These are phyloP conservation scores for Oryzias celebensis DNA, from an alignment of 2,113 vertebrate genomes.

Conservation along the genomic window DNA sequence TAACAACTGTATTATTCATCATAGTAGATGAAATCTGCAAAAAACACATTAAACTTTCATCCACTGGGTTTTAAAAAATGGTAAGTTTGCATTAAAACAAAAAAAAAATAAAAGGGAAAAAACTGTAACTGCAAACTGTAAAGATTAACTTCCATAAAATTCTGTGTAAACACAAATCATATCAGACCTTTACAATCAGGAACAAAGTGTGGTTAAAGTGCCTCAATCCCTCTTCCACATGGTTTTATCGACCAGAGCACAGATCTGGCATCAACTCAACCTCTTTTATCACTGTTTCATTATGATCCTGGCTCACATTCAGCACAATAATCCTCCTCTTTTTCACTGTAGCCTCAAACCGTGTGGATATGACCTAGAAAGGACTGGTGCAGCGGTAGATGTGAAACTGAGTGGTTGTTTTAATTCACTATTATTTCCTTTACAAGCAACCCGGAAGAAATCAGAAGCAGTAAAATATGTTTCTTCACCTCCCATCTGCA, in stretches of 20 bases:
- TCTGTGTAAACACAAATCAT: not conserved
- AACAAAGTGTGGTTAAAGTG: conserved; percentile 8
- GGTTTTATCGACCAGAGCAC: conserved; percentile 16
- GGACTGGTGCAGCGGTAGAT: not conserved
- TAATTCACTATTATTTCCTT: too few species aligned
- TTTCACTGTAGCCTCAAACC: conserved; percentile 20
- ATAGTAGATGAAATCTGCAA: too few species aligned
- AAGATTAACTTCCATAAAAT: conserved; percentile 1
- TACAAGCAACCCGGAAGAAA: too few species aligned
- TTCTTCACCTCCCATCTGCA: too few species aligned
- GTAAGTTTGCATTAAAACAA: too few species aligned
- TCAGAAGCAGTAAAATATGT: too few species aligned
- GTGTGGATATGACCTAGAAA: conserved; percentile 17
- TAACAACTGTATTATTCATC: too few species aligned
- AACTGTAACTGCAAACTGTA: conserved; percentile 4
- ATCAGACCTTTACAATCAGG: conserved; percentile 12
- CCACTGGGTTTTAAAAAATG: too few species aligned
- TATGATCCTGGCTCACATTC: conserved; percentile 20
- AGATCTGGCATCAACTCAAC: conserved; percentile 26
- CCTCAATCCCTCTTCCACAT: not conserved
- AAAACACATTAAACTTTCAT: too few species aligned
- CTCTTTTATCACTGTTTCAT: conserved; percentile 18
- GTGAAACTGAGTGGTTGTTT: too few species aligned
- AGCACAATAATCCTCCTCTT: conserved; percentile 21
- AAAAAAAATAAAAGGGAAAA: too few species aligned